Conservation (phyloP, 2,888 invertebrate genomes). For the Cryptophagus acutangulus region DNA sequence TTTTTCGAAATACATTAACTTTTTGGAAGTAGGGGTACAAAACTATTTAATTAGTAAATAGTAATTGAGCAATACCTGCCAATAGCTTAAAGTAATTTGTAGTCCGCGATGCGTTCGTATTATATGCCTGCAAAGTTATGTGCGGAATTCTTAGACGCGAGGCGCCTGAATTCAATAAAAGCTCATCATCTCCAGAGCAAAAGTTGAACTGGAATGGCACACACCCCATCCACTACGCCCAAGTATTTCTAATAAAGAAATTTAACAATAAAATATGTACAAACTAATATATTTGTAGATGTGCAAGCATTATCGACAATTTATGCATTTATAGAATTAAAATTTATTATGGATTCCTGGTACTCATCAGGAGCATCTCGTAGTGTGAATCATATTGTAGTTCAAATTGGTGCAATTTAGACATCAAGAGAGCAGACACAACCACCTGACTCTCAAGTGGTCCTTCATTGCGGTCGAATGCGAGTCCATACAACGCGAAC, state of each 20-base stretch:
- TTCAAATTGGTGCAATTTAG: conserved; percentile 48
- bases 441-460: conserved; percentile 49
- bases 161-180: conserved; percentile 41
- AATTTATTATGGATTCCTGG: too few relatives aligned
- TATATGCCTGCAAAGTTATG: conserved; percentile 29
- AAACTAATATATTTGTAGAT: too few relatives aligned
- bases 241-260: conserved; percentile 37
- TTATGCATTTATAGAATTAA: too few relatives aligned
- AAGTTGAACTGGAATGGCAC: too few relatives aligned
- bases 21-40: too few relatives aligned
- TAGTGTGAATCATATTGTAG: conserved; percentile 38
- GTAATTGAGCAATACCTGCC: conserved; percentile 27
- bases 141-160: conserved; percentile 36
- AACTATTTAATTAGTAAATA: conserved; percentile 10
- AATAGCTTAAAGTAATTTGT: conserved; percentile 34
- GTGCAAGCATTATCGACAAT: too few relatives aligned
- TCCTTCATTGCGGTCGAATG: conserved; percentile 41
- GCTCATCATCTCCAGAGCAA: conserved; percentile 37
- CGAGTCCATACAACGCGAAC: conserved; percentile 36
- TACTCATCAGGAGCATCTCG: too few relatives aligned
- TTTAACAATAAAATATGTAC: too few relatives aligned
- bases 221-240: conserved; percentile 28
- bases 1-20: too few relatives aligned
- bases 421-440: conserved; percentile 48
- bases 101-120: conserved; percentile 34